Evolutionary conservation across 2,797 vertebrate genomes (phyloP), one percentile per base, ranked within the genome.

Genomic region (Anguilla obscura): DNA sequence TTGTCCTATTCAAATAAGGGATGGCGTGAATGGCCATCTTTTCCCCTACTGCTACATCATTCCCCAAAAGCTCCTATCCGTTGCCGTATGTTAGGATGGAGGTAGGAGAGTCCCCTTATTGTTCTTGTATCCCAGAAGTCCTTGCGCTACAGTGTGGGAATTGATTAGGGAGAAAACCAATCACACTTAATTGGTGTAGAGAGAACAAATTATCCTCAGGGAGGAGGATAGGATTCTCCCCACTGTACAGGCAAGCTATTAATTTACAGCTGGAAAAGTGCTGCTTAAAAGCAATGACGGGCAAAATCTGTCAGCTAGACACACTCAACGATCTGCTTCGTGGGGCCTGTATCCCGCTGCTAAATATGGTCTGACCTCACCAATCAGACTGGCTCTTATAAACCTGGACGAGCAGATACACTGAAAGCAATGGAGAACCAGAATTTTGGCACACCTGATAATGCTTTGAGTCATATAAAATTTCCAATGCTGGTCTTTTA

Each of bases 191-290:
- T 24, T 40, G 80, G n/a, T 52, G 60, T n/a, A 63, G 80, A 54
- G 80, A 87, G 21, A 69, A 27, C 33, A 45, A 80, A 87, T 84
- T 36, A 54, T 14, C 60, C 60, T 54, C 21, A 40, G n/a, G 16
- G 74, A 21, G 3, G 74, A 5, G 33, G 48, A 40, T 21, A 30
- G 30, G 21, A 36, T 83, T 40, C 36, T 74, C 27, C 30, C 50
- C 40, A 9, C 27, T 86, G 71, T 2, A 50, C 24, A 10, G 79
- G 21, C 79, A 50, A 82, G 79, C 45, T 82, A n/a, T 48, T 82
- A n/a, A 82, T 82, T 82, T 82, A n/a, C 79, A 82, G 79, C 40
- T 79, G 74, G 14, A 79, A 79, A 79, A 21, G 14, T 21, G 74
- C 36, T 10, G 24, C 18, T 16, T 48, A 21, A 48, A 48, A 40